phyloP scores from a whole-genome alignment of 2,888 invertebrate genomes.

The Ectropis crepuscularia region DNA sequence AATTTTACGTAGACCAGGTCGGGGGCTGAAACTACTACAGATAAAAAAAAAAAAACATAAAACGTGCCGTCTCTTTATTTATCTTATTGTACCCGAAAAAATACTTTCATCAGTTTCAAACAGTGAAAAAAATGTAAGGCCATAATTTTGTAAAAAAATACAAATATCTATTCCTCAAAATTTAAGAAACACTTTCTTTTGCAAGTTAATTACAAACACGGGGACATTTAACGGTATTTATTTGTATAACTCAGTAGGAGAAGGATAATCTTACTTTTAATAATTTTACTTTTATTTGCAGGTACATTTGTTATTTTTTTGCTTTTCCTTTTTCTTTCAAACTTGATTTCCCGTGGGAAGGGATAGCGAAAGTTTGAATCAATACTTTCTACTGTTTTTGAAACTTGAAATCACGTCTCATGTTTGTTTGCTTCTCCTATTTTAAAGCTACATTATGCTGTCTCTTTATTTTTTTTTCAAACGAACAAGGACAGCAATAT shows the following conservation, averaged over 20 bases:
- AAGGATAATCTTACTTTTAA: conserved; percentile 48
- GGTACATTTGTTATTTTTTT: conserved; percentile 42
- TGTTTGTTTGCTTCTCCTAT: too few relatives aligned
- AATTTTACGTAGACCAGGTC: too few relatives aligned
- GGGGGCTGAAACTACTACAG: too few relatives aligned
- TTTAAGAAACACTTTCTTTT: conserved; percentile 25
- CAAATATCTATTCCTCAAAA: conserved; percentile 11
- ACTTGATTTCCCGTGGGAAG: conserved; percentile 63
- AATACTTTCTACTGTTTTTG: not conserved
- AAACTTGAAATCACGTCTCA: not conserved
- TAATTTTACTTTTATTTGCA: conserved; percentile 48
- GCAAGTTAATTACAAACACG: conserved; percentile 36
- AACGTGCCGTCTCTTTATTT: too few relatives aligned
- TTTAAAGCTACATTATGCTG: not conserved
- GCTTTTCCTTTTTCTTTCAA: conserved; percentile 31
- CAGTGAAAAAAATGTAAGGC: too few relatives aligned
- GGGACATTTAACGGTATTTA: conserved; percentile 33
- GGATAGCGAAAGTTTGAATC: conserved; percentile 14
- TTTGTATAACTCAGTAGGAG: conserved; percentile 65
- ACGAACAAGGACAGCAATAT: too few relatives aligned
- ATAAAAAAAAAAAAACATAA: too few relatives aligned
- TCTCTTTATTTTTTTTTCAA: too few relatives aligned
- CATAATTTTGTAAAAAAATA: not conserved
- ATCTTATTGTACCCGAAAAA: too few relatives aligned
- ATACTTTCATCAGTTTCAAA: too few relatives aligned